Base-by-base conservation (phyloP, 2,888 invertebrate species). In the Podotricha telesiphe region DNA sequence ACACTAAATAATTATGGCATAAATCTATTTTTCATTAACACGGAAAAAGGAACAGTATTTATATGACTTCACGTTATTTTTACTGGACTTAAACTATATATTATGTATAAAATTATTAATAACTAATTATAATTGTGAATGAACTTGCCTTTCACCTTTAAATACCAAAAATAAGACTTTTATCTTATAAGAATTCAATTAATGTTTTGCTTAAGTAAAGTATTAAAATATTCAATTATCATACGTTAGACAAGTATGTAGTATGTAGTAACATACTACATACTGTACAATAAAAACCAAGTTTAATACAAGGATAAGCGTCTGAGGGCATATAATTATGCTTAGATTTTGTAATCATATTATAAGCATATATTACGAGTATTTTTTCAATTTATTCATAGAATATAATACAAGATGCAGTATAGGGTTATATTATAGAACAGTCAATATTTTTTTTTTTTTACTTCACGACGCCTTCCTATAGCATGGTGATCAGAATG, bases 271-370 rank as follows among this genome's bases (percentile, higher is more conserved):
- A 51, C 7, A 22, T 7, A 15, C 28, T n/a, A 53, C 15, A 53
- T n/a, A n/a, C 3, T 28, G 10, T 53, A 53, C n/a, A 4, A 10
- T 53, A 53, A 53, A 53, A 53, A 53, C 28, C n/a, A 28, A 53
- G 53, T 53, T 53, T 53, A 28, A 7, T 28, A 10, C 28, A 28
- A 53, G 53, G 53, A 53, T 53, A 53, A 53, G 13, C 20, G n/a
- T 53, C 15, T n/a, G 20, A 53, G 11, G 28, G 53, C 53, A 53
- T 22, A n/a, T n/a, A 53, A n/a, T n/a, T 51, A 50, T 20, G 28
- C 28, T 53, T 8, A n/a, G 53, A 53, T 53, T 53, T 53, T 53
- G 51, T 53, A 53, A 53, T 53, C 53, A 53, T 28, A 28, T 28
- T 53, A 53, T 10, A 28, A 28, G 7, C 37, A n/a, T n/a, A 45